These are phyloP conservation scores for Sminthurinus aureus DNA, from an alignment of 2,888 invertebrate species.

Conservation along the genomic window DNA sequence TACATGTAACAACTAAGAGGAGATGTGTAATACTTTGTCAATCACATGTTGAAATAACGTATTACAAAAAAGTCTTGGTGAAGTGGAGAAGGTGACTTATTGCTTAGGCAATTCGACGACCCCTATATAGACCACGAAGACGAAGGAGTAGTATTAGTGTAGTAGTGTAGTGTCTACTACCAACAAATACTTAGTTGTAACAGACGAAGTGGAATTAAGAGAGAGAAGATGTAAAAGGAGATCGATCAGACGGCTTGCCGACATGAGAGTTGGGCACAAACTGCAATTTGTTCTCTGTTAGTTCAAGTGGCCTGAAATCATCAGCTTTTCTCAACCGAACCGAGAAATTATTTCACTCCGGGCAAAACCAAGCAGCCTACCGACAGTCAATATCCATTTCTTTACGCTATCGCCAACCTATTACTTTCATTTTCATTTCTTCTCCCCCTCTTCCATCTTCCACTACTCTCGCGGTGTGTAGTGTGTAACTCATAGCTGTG, in stretches of 20 bases:
- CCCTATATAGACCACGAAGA: not conserved
- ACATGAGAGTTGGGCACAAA: constrained; percentile 36
- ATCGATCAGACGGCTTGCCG: constrained; percentile 29
- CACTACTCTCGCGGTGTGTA: not conserved
- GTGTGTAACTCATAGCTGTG: not conserved
- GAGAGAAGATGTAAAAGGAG: constrained; percentile 30
- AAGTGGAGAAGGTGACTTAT: not conserved
- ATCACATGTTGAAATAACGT: no score
- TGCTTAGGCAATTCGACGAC: not conserved
- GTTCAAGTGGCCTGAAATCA: constrained; percentile 56
- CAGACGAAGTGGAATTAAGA: constrained; percentile 27
- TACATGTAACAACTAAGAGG: no score
- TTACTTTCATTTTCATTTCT: constrained; percentile 37
- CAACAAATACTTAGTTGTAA: no score
- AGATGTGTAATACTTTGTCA: no score
- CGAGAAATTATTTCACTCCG: constrained; percentile 58
- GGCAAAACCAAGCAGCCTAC: constrained; percentile 40
- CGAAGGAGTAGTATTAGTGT: not conserved
- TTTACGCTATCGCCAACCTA: constrained; percentile 23
- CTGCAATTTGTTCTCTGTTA: constrained; percentile 57
- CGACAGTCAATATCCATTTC: constrained; percentile 35
- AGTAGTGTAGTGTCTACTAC: no score
- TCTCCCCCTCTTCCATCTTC: constrained; percentile 2
- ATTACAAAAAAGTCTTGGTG: no score
- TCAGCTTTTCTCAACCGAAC: constrained; percentile 46